phyloP scores from a whole-genome alignment of 2,113 vertebrate species.

The Hipposideros armiger region DNA sequence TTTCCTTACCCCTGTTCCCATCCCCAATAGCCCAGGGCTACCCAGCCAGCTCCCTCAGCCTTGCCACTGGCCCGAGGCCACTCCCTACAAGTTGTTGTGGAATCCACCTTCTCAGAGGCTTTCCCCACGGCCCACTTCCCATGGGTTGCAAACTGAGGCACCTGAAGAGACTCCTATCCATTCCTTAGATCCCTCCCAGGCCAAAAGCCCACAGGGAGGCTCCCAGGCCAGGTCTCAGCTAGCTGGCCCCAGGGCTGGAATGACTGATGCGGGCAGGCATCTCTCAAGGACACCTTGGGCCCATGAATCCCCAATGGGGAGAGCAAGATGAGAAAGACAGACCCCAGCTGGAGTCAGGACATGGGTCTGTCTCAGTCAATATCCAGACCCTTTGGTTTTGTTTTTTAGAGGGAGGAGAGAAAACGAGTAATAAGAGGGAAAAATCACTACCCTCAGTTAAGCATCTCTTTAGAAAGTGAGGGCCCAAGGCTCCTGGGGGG shows the following conservation, averaged over 20 bases:
- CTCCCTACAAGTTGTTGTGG: background rate
- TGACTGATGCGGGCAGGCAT: background rate
- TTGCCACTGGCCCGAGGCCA: background rate
- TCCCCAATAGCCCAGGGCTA: background rate
- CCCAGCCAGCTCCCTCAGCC: background rate
- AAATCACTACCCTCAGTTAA: background rate
- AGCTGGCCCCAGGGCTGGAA: background rate
- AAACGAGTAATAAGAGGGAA: background rate
- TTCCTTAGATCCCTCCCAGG: background rate
- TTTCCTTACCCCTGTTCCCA: background rate
- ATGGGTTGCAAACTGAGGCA: background rate
- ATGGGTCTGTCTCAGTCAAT: background rate
- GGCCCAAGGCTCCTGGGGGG: background rate
- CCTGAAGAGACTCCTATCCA: background rate
- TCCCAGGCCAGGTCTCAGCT: background rate
- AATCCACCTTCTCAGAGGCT: background rate
- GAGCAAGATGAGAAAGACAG: background rate
- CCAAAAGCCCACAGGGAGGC: background rate
- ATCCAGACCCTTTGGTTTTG: constrained; percentile 17
- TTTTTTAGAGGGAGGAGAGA: background rate
- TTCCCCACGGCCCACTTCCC: background rate
- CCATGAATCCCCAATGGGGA: background rate
- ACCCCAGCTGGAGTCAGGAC: background rate
- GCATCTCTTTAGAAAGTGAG: constrained; percentile 20
- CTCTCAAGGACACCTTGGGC: background rate